These are phyloP conservation scores for human (Homo sapiens) DNA, from an alignment of 2,113 vertebrate species.

Conservation along the genomic window DNA sequence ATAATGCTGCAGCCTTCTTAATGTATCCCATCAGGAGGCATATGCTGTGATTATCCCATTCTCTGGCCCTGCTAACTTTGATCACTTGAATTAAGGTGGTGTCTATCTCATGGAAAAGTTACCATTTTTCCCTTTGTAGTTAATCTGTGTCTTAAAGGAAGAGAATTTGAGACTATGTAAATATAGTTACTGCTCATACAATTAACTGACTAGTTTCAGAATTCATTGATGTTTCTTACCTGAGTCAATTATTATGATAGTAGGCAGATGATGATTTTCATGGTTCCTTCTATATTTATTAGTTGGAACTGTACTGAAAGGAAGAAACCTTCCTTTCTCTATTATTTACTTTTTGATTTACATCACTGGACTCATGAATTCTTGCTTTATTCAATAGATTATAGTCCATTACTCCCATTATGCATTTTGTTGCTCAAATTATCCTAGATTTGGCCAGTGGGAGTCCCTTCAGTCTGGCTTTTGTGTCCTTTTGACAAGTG, in stretches of 20 bases:
- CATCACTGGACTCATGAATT: not conserved
- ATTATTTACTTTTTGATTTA: not conserved
- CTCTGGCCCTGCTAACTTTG: not conserved
- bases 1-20: not conserved
- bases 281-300: not conserved
- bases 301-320: not conserved
- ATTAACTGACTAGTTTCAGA: not conserved
- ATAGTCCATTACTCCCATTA: not conserved
- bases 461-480: not conserved
- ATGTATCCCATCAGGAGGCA: not conserved
- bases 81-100: not conserved
- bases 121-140: not conserved
- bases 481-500: not conserved
- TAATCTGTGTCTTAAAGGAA: not conserved
- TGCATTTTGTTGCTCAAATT: not conserved
- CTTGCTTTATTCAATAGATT: not conserved
- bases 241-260: not conserved
- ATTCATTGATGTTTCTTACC: not conserved
- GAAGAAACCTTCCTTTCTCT: slow-evolving; percentile 1
- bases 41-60: not conserved
- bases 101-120: not conserved
- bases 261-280: slow-evolving; percentile 1
- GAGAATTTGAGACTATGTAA: not conserved
- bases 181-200: not conserved
- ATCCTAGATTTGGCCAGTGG: not conserved